Percentiles rank a stretch among this genome's conserved stretches.
Evolutionary conservation across 2,797 vertebrate species (phyloP).

Genomic region (Clarias laeviceps): DNA sequence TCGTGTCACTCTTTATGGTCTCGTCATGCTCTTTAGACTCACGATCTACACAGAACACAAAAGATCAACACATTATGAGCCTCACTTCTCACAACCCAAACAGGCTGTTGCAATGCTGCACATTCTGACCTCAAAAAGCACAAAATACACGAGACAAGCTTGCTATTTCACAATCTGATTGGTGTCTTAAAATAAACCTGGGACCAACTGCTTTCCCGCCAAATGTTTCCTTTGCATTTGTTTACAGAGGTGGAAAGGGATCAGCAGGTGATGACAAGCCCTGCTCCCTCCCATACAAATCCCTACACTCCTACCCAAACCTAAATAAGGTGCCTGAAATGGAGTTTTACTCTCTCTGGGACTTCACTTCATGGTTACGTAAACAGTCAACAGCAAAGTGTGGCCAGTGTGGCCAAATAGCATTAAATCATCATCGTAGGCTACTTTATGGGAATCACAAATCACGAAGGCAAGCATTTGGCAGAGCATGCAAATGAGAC

Average conservation of each 20-base stretch:
- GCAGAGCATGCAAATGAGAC: conserved; percentile 14
- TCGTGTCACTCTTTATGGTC: conserved; percentile 81
- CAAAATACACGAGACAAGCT: background rate
- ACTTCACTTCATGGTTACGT: conserved; percentile 12
- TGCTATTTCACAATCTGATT: conserved; percentile 9
- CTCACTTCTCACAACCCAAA: conserved; percentile 9
- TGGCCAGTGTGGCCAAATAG: background rate
- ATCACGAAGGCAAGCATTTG: conserved; percentile 15
- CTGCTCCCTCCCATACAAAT: conserved; percentile 26
- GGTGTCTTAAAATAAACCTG: conserved; percentile 44
- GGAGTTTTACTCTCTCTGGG: conserved; percentile 25
- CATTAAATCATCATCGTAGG: conserved; percentile 8
- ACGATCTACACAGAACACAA: conserved; percentile 73
- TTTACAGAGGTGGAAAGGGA: conserved; percentile 59
- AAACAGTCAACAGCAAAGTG: background rate
- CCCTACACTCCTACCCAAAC: conserved; percentile 35
- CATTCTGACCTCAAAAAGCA: background rate
- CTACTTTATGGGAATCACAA: conserved; percentile 9
- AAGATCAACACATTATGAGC: conserved; percentile 1
- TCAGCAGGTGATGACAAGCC: conserved; percentile 67
- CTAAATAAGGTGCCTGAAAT: conserved; percentile 18
- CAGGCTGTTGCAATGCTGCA: background rate
- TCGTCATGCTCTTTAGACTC: conserved; percentile 92
- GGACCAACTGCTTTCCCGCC: conserved; percentile 65
- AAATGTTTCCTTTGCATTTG: conserved; percentile 68